Evolutionary conservation across 2,888 invertebrate species (phyloP).

Genomic region (Tricholauxania praeusta): DNA sequence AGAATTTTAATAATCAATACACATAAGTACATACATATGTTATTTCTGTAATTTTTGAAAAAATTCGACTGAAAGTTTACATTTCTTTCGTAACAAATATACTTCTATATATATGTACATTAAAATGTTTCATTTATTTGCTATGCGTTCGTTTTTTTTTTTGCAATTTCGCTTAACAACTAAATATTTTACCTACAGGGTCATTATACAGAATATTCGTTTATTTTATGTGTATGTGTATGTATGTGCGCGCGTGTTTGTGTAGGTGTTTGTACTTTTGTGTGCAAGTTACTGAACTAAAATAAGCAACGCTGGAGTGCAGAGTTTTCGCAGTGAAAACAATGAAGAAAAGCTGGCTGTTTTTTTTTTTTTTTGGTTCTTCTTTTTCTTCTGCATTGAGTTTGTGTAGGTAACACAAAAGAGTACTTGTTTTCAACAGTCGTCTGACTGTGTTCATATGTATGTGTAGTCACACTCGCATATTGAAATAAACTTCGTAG

Average conservation of each 20-base stretch:
- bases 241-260: constrained; percentile 34
- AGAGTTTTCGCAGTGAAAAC: not conserved
- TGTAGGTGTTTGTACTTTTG: constrained; percentile 21
- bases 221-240: constrained; percentile 10
- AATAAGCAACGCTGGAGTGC: not conserved
- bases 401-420: not conserved
- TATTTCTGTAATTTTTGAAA: not conserved
- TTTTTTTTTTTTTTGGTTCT: not conserved
- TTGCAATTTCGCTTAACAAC: too few relatives aligned
- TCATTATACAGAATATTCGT: constrained; percentile 25
- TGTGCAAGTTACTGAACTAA: not conserved
- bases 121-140: too few relatives aligned
- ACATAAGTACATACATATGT: too few relatives aligned
- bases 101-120: too few relatives aligned
- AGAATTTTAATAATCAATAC: too few relatives aligned
- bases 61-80: too few relatives aligned
- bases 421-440: not conserved
- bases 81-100: too few relatives aligned
- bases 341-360: not conserved
- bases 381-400: not conserved
- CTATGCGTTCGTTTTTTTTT: too few relatives aligned
- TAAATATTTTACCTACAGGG: not conserved
- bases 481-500: constrained; percentile 50
- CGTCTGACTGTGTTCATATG: constrained; percentile 41
- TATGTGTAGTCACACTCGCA: constrained; percentile 45